These are phyloP conservation scores for Pristionchus japonicus DNA, from an alignment of 2,888 invertebrate species.

Conservation along the genomic window DNA sequence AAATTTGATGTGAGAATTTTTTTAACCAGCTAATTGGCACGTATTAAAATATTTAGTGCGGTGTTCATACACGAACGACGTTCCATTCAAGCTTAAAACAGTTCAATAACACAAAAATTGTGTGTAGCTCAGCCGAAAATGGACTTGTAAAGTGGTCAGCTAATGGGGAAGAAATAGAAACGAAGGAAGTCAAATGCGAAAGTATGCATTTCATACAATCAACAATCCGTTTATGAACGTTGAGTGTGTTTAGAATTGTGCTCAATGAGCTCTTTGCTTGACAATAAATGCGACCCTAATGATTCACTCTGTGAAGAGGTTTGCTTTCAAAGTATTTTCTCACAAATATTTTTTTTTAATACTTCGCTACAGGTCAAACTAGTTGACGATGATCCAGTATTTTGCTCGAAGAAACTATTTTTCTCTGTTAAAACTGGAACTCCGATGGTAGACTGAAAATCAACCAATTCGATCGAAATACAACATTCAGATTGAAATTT, in stretches of 20 bases:
- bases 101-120: neutral
- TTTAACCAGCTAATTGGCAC: neutral
- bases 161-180: neutral
- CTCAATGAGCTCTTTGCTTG: neutral
- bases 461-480: no score
- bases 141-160: neutral
- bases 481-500: neutral
- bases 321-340: no score
- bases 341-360: no score
- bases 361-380: neutral
- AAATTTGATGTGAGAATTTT: neutral
- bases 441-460: neutral
- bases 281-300: neutral
- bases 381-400: neutral
- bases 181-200: neutral
- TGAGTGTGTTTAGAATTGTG: neutral
- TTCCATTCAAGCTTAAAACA: neutral
- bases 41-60: neutral
- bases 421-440: neutral
- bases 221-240: no score
- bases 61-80: neutral
- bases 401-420: neutral
- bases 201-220: neutral
- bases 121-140: neutral
- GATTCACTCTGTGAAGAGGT: neutral